Percentiles rank a stretch among this genome's conserved stretches.
Evolutionary conservation across 2,797 vertebrate species (phyloP).

Genomic region (Etheostoma perlongum): DNA sequence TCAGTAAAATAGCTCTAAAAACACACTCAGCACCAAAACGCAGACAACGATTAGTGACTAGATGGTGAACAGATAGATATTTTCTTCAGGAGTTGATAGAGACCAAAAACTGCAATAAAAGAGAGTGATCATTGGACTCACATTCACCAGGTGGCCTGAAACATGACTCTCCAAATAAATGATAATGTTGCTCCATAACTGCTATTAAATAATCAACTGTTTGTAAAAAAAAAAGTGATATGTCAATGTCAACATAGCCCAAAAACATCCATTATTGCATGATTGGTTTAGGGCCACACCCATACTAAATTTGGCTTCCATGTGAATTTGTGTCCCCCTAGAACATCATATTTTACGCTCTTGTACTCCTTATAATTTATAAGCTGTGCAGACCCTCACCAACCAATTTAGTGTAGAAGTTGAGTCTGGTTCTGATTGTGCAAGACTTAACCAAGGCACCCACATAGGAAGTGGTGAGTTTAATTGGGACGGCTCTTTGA

Average conservation of each 20-base stretch:
- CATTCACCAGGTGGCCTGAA: neutral
- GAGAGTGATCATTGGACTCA: neutral
- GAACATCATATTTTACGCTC: slow-evolving; percentile 1
- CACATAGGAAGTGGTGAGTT: slow-evolving; percentile 60
- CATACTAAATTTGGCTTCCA: neutral
- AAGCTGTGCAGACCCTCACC: slow-evolving; percentile 1
- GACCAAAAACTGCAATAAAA: neutral
- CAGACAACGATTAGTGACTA: neutral
- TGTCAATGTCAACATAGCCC: neutral
- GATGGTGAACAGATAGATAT: neutral
- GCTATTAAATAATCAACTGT: neutral
- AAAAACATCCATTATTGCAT: neutral
- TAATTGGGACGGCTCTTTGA: slow-evolving; percentile 55
- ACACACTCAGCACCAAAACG: neutral
- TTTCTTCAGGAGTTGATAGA: slow-evolving; percentile 13
- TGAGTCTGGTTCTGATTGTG: slow-evolving; percentile 36
- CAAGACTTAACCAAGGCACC: slow-evolving; percentile 37
- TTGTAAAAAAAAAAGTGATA: neutral
- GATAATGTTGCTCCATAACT: neutral
- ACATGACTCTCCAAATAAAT: neutral
- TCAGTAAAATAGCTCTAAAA: neutral
- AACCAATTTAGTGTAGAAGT: slow-evolving; percentile 15
- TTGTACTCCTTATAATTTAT: neutral
- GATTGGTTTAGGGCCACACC: neutral
- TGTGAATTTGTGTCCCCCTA: neutral